Conservation (phyloP, 2,888 invertebrate species). For the Chironomus tentans region DNA sequence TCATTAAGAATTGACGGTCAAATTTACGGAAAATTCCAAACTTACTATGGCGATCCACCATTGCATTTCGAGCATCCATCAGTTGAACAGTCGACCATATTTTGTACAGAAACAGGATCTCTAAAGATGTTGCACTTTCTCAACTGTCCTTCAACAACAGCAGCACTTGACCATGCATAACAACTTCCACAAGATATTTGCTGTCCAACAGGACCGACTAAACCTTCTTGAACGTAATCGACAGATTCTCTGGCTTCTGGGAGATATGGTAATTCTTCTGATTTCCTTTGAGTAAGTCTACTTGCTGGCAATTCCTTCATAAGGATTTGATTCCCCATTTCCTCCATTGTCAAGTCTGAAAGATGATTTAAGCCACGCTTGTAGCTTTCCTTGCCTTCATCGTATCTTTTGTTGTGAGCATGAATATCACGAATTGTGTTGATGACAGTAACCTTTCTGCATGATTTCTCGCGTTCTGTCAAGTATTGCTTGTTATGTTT, state of each 20-base stretch:
- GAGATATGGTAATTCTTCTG: conserved; percentile 25
- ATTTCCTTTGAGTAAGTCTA: not conserved
- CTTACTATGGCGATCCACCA: not conserved
- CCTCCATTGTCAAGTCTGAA: not conserved
- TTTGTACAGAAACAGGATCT: not conserved
- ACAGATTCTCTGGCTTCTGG: conserved; percentile 27
- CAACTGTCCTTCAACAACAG: conserved; percentile 31
- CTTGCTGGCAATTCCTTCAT: not conserved
- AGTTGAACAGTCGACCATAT: not conserved
- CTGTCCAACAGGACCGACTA: conserved; percentile 5
- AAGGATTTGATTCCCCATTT: too few species aligned
- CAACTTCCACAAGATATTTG: conserved; percentile 25
- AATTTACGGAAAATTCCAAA: too few species aligned
- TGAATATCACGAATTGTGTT: not conserved
- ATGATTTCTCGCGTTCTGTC: too few species aligned
- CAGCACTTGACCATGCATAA: conserved; percentile 31
- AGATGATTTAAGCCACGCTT: not conserved
- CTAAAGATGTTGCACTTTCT: not conserved
- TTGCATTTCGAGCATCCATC: not conserved
- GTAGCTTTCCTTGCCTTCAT: not conserved
- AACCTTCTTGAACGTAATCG: conserved; percentile 26
- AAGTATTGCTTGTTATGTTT: not conserved
- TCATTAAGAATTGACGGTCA: too few species aligned
- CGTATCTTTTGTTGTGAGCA: not conserved
- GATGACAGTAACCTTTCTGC: too few species aligned